Evolutionary conservation across 1,140 invertebrate genomes (phyloP).

Genomic region (Microplitis mediator): DNA sequence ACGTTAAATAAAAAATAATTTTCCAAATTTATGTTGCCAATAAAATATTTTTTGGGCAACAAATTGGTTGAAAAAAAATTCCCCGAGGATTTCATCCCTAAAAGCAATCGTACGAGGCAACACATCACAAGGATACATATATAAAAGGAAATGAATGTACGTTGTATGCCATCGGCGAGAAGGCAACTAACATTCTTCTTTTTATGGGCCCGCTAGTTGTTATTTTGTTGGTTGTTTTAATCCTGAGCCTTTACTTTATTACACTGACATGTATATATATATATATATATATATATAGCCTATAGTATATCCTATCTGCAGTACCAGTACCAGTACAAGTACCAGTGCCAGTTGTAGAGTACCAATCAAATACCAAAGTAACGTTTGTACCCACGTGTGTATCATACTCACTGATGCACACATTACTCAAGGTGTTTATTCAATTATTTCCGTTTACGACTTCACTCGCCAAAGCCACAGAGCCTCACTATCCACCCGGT

Average conservation of each 20-base stretch:
- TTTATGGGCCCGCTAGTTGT: constrained; percentile 31
- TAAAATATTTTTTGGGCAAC: too few relatives aligned
- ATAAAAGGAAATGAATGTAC: neutral
- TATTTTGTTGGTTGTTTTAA: constrained; percentile 34
- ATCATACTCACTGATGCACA: neutral
- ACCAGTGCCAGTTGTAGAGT: neutral
- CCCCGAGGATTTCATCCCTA: too few relatives aligned
- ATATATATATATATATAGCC: neutral
- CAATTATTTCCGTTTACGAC: constrained; percentile 3
- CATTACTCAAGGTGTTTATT: constrained; percentile 4
- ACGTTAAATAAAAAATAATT: too few relatives aligned
- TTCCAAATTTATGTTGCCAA: too few relatives aligned
- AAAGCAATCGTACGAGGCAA: too few relatives aligned
- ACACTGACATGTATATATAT: constrained; percentile 21
- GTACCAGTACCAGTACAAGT: neutral
- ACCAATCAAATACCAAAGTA: constrained; percentile 31
- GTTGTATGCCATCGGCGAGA: constrained; percentile 28
- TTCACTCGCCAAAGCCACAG: too few relatives aligned
- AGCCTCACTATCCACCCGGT: neutral
- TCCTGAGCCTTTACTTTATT: constrained; percentile 18
- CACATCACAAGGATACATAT: too few relatives aligned
- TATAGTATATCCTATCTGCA: too few relatives aligned
- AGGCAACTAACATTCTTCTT: constrained; percentile 39
- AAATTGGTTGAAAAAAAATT: too few relatives aligned
- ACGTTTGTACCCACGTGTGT: constrained; percentile 1